Percentiles rank a stretch among this genome's conserved stretches.
phyloP scores from a whole-genome alignment of 2,888 invertebrate species.

The Cantharis nigra region DNA sequence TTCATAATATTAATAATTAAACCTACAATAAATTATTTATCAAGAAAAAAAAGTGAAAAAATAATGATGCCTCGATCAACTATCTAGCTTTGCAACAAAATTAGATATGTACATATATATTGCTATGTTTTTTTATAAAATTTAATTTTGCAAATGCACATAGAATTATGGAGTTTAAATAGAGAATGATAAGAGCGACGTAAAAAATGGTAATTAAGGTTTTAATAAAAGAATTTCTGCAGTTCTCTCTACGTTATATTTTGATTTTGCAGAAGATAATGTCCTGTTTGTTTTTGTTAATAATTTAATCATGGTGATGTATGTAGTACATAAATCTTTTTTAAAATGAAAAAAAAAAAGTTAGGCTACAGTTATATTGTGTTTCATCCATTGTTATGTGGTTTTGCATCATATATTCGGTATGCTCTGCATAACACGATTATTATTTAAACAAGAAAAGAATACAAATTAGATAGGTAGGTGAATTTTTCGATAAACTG shows the following conservation, averaged over 20 bases:
- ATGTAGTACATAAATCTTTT: not conserved
- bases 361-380: not conserved
- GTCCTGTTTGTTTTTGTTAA: not conserved
- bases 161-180: too few species aligned
- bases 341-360: not conserved
- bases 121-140: too few species aligned
- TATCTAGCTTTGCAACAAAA: too few species aligned
- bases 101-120: too few species aligned
- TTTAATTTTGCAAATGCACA: too few species aligned
- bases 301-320: not conserved
- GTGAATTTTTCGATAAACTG: not conserved
- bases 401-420: constrained; percentile 8
- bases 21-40: too few species aligned
- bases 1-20: too few species aligned
- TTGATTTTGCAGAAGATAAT: not conserved
- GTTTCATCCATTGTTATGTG: not conserved
- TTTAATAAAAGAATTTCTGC: too few species aligned
- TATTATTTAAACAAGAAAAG: constrained; percentile 19
- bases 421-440: constrained; percentile 13
- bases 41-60: too few species aligned
- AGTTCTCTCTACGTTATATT: not conserved
- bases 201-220: too few species aligned
- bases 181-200: too few species aligned
- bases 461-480: constrained; percentile 10
- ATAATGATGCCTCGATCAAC: too few species aligned